Evolutionary conservation across 2,113 vertebrate species (phyloP).

Genomic region (Micronycteris hirsuta): DNA sequence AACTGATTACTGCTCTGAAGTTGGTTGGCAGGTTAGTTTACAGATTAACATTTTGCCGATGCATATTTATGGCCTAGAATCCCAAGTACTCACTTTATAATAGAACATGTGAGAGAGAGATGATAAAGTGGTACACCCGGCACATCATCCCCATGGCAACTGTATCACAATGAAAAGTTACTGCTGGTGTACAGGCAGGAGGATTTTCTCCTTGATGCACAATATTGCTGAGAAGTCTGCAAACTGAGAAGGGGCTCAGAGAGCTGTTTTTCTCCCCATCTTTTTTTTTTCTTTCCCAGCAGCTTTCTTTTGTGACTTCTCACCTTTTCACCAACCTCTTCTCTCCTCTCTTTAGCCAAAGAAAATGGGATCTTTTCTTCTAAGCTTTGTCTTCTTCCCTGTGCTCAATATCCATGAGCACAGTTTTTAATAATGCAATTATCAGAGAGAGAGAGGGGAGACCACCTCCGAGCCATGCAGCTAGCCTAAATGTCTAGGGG

Average conservation of each 20-base stretch:
- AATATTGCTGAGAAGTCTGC: not conserved
- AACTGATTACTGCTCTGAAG: conserved; percentile 21
- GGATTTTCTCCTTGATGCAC: conserved; percentile 8
- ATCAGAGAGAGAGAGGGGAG: not conserved
- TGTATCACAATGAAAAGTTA: conserved; percentile 54
- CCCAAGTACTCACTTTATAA: conserved; percentile 59
- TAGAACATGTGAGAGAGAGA: conserved; percentile 58
- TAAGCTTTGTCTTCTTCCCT: not conserved
- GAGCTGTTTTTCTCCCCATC: not conserved
- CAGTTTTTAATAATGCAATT: not conserved
- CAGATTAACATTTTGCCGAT: conserved; percentile 60
- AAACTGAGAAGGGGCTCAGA: not conserved
- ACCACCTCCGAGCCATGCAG: fast-evolving
- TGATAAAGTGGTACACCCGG: conserved; percentile 58
- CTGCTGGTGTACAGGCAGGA: conserved; percentile 21
- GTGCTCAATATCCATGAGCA: not conserved
- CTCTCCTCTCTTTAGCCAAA: not conserved
- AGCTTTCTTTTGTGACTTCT: not conserved
- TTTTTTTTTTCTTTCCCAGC: not conserved
- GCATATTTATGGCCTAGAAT: conserved; percentile 68
- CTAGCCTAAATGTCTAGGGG: not conserved
- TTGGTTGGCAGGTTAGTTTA: conserved; percentile 50
- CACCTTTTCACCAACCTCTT: not conserved
- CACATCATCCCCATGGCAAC: conserved; percentile 75
- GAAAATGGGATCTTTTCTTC: not conserved